Conservation (phyloP, 2,113 vertebrate species). For the Oreocharis arfaki region DNA sequence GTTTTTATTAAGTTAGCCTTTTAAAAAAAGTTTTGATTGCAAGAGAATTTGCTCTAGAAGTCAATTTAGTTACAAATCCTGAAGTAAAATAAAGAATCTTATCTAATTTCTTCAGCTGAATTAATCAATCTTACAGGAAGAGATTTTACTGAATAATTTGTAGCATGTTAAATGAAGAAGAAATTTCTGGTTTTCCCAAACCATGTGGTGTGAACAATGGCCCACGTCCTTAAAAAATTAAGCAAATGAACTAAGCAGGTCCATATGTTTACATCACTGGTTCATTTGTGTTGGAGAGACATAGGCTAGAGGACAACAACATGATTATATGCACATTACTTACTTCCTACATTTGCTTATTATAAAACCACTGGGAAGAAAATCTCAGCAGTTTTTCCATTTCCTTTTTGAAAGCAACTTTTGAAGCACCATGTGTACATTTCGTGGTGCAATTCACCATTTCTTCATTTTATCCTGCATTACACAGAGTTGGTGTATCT, state of each 20-base stretch:
- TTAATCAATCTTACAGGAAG: neutral
- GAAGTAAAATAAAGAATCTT: neutral
- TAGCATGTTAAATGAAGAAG: neutral
- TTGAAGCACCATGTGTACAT: neutral
- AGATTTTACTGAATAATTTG: neutral
- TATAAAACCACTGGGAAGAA: neutral
- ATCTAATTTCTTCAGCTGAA: neutral
- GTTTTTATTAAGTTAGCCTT: neutral
- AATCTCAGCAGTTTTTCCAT: neutral
- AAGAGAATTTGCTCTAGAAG: neutral
- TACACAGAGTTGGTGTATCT: neutral
- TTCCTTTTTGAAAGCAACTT: neutral
- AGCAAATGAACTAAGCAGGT: neutral
- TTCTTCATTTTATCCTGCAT: accelerated
- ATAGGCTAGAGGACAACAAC: neutral
- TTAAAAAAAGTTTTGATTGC: neutral
- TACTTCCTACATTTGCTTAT: neutral
- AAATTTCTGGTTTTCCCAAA: neutral
- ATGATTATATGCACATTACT: neutral
- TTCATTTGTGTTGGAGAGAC: neutral
- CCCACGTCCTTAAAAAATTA: neutral
- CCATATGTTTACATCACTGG: neutral
- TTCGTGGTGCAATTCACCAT: neutral
- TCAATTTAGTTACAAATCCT: neutral
- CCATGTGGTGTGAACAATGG: neutral